Conservation (phyloP, 2,888 invertebrate species). For the Agrotis exclamationis region DNA sequence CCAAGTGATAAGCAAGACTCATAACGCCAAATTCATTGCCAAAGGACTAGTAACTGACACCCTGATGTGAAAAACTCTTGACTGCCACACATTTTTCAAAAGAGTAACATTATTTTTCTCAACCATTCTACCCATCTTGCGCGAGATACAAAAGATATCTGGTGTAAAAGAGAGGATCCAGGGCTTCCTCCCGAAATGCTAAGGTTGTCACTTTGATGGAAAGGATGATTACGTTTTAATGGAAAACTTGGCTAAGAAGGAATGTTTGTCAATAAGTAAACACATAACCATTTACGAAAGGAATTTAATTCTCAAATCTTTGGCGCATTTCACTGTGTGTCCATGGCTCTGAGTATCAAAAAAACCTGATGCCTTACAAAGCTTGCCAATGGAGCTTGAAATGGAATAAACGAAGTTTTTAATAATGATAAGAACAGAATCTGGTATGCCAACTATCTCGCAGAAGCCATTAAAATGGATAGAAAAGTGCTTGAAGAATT, state of each 20-base stretch:
- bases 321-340: constrained; percentile 81
- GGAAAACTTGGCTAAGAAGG: constrained; percentile 74
- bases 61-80: constrained; percentile 68
- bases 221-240: constrained; percentile 76
- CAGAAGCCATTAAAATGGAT: constrained; percentile 72
- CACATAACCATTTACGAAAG: constrained; percentile 52
- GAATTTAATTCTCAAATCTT: constrained; percentile 68
- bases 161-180: constrained; percentile 75
- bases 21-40: constrained; percentile 70
- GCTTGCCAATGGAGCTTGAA: constrained; percentile 65
- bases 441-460: constrained; percentile 74
- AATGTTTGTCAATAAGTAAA: constrained; percentile 63
- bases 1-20: constrained; percentile 62
- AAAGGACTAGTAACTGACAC: constrained; percentile 73
- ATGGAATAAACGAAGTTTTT: constrained; percentile 72
- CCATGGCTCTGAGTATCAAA: constrained; percentile 73
- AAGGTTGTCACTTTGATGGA: constrained; percentile 71
- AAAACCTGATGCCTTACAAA: constrained; percentile 69
- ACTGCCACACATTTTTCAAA: constrained; percentile 68
- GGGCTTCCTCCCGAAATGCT: constrained; percentile 71
- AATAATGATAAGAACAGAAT: constrained; percentile 71
- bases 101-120: constrained; percentile 75
- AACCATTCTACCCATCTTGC: constrained; percentile 70
- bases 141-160: constrained; percentile 69
- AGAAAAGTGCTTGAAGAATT: constrained; percentile 69